Evolutionary conservation across 2,888 invertebrate species (phyloP).

Genomic region (Lasioglossum lativentre): DNA sequence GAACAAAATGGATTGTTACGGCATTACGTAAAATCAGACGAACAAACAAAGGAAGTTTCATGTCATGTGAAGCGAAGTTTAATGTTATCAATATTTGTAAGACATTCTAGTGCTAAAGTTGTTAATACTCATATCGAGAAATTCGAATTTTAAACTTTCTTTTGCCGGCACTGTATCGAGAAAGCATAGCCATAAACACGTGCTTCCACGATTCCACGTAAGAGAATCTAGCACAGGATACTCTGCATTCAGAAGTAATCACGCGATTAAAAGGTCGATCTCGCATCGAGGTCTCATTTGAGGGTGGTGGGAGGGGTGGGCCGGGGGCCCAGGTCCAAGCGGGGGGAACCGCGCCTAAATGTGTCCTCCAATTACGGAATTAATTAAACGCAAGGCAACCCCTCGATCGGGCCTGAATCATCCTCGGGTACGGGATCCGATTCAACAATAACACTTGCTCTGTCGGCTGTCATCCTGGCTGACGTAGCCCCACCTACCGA

Average conservation of each 20-base stretch:
- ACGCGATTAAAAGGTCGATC: slow-evolving; percentile 20
- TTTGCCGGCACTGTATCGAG: neutral
- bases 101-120: no score
- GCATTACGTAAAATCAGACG: no score
- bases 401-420: slow-evolving; percentile 69
- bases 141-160: no score
- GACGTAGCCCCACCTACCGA: slow-evolving; percentile 70
- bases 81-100: no score
- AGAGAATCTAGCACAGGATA: neutral
- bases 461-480: slow-evolving; percentile 74
- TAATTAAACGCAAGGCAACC: slow-evolving; percentile 46
- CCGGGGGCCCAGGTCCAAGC: neutral
- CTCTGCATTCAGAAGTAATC: neutral
- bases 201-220: neutral
- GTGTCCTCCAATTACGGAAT: slow-evolving; percentile 47
- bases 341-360: slow-evolving; percentile 22
- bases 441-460: slow-evolving; percentile 82
- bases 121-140: no score
- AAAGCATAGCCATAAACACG: neutral
- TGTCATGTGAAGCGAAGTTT: no score
- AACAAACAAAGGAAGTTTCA: no score
- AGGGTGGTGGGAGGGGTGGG: neutral
- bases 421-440: slow-evolving; percentile 73
- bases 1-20: no score
- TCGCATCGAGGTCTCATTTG: neutral